A percentile compares a stretch with the other conserved stretches of the same genome.
phyloP scores from a whole-genome alignment of 2,113 vertebrate species.

The Ceyx margarethae region DNA sequence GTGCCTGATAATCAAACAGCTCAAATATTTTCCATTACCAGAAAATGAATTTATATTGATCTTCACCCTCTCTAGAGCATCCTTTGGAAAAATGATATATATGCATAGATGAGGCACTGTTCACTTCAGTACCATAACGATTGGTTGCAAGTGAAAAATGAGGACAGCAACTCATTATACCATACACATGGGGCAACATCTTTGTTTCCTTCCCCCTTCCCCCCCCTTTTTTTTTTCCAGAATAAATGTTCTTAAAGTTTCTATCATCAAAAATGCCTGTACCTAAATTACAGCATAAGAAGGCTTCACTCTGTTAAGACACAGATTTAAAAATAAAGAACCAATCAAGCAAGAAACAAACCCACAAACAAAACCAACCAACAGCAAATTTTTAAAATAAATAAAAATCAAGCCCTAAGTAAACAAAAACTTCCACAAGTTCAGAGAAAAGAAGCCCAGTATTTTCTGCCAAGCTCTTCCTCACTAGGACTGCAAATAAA shows the following conservation, averaged over 20 bases:
- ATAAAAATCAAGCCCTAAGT: no score
- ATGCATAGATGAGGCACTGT: slow-evolving; percentile 63
- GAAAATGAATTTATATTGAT: slow-evolving; percentile 75
- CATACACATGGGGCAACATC: slow-evolving; percentile 31
- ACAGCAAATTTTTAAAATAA: no score
- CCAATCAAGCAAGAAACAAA: neutral
- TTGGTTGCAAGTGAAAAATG: slow-evolving; percentile 74
- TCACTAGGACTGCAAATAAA: neutral
- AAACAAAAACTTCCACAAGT: no score
- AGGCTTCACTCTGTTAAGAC: neutral
- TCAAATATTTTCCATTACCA: slow-evolving; percentile 70
- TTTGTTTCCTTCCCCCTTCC: slow-evolving; percentile 49
- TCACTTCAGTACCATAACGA: slow-evolving; percentile 59
- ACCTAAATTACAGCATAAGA: neutral
- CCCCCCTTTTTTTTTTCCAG: neutral
- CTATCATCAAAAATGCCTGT: neutral
- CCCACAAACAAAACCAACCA: no score
- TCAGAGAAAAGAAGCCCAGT: neutral
- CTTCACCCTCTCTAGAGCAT: slow-evolving; percentile 69
- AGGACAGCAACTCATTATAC: slow-evolving; percentile 60
- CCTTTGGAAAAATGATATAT: slow-evolving; percentile 74
- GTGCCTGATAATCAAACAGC: slow-evolving; percentile 29
- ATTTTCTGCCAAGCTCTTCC: neutral
- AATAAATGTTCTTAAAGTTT: slow-evolving; percentile 57
- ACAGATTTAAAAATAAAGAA: neutral